Conservation (phyloP, 1,140 invertebrate species). For the Proales similis region DNA sequence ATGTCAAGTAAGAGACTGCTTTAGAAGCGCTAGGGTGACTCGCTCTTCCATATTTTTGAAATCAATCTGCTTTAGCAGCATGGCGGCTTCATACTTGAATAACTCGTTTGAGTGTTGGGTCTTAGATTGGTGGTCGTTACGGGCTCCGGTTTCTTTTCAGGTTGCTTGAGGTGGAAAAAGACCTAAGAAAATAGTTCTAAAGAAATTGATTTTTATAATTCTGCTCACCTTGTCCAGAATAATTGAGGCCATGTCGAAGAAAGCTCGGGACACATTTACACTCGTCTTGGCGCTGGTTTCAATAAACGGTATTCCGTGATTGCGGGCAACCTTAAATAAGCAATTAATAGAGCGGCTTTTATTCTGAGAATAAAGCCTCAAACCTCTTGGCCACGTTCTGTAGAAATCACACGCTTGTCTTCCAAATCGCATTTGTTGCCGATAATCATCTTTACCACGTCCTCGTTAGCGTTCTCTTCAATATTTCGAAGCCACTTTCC, state of each 20-base stretch:
- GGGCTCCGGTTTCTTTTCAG: background rate
- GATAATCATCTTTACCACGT: constrained; percentile 98
- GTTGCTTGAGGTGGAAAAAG: background rate
- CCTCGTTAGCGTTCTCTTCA: constrained; percentile 98
- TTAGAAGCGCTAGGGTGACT: too few relatives aligned
- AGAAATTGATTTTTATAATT: background rate
- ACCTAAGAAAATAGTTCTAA: background rate
- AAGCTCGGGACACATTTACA: constrained; percentile 22
- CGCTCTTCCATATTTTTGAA: too few relatives aligned
- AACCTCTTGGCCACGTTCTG: constrained; percentile 69
- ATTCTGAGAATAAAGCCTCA: constrained; percentile 10
- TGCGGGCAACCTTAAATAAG: constrained; percentile 74
- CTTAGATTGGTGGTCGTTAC: too few relatives aligned
- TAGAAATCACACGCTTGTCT: constrained; percentile 84
- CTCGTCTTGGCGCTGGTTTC: constrained; percentile 98
- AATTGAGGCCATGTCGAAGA: constrained; percentile 14
- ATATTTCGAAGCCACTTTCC: constrained; percentile 96
- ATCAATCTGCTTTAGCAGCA: too few relatives aligned
- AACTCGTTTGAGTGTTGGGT: too few relatives aligned
- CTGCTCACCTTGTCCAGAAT: constrained; percentile 4
- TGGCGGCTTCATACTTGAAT: too few relatives aligned
- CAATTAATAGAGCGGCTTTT: background rate
- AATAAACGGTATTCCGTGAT: constrained; percentile 94
- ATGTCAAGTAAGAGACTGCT: too few relatives aligned
- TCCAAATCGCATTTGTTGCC: constrained; percentile 99